These are phyloP conservation scores for Protobothrops mucrosquamatus DNA, from an alignment of 2,113 vertebrate species.

Conservation along the genomic window DNA sequence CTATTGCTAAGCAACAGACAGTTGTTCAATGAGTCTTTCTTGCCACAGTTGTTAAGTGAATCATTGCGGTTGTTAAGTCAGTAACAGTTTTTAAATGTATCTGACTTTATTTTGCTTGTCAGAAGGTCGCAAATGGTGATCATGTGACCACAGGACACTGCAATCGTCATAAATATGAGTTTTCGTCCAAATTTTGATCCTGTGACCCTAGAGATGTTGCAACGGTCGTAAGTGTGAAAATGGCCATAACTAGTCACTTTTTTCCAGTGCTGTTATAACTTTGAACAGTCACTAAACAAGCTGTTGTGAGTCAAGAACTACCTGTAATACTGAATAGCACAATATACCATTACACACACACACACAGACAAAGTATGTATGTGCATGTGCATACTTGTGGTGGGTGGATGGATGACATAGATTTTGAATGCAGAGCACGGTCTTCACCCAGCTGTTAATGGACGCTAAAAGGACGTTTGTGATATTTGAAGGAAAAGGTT, in stretches of 20 bases:
- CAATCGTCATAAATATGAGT: neutral
- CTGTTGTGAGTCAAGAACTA: neutral
- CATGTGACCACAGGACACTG: neutral
- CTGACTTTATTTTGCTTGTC: neutral
- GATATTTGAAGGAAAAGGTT: neutral
- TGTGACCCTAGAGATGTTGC: neutral
- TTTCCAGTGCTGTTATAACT: neutral
- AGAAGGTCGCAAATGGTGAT: neutral
- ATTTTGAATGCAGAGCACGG: neutral
- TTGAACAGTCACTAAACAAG: neutral
- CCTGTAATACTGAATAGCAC: neutral
- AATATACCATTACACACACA: neutral
- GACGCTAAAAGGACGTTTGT: neutral
- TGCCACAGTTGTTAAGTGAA: neutral
- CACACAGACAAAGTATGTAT: neutral
- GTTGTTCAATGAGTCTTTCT: neutral
- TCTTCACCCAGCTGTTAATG: neutral
- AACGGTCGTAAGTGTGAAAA: neutral
- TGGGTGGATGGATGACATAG: neutral
- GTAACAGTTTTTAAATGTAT: neutral
- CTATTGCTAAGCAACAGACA: neutral
- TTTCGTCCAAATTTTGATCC: neutral
- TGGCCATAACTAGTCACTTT: neutral
- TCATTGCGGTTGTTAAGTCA: neutral
- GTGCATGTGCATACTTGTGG: neutral